Conservation (phyloP, 2,797 vertebrate genomes). For the Miopithecus talapoin region DNA sequence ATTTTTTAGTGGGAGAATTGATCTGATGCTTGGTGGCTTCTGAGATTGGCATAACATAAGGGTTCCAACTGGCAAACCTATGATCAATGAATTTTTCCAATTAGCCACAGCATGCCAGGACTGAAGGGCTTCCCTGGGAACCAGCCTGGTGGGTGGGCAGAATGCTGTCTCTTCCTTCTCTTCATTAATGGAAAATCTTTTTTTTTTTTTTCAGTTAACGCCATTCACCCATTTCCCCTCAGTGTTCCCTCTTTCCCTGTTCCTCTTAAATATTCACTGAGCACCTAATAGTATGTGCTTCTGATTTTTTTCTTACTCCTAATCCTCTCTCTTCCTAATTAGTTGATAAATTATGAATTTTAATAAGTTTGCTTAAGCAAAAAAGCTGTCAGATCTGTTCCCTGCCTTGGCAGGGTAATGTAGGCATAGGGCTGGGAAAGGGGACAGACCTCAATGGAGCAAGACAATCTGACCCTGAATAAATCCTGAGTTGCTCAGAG, state of each 20-base stretch:
- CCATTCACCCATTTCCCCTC: not conserved
- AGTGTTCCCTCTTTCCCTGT: not conserved
- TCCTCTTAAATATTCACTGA: not conserved
- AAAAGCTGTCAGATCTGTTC: conserved; percentile 31
- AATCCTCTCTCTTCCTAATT: not conserved
- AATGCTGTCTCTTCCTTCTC: not conserved
- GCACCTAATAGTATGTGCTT: not conserved
- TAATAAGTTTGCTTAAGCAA: conserved; percentile 24
- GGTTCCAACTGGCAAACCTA: not conserved
- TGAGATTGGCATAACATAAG: not conserved
- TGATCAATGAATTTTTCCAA: not conserved
- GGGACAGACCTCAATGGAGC: not conserved
- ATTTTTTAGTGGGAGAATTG: not conserved
- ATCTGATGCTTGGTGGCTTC: not conserved
- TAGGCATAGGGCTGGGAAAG: not conserved
- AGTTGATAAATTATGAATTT: conserved; percentile 32
- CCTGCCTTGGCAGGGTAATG: not conserved
- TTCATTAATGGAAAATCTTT: not conserved
- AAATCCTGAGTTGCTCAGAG: not conserved
- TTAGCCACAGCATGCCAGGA: not conserved
- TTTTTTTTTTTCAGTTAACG: not conserved
- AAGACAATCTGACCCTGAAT: not conserved
- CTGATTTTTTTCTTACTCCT: not conserved
- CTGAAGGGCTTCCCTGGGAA: not conserved
- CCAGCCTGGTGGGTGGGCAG: not conserved